Percentiles rank a stretch among this genome's conserved stretches.
These are phyloP conservation scores for Anthophora plumipes DNA, from an alignment of 2,888 invertebrate genomes.

Conservation along the genomic window DNA sequence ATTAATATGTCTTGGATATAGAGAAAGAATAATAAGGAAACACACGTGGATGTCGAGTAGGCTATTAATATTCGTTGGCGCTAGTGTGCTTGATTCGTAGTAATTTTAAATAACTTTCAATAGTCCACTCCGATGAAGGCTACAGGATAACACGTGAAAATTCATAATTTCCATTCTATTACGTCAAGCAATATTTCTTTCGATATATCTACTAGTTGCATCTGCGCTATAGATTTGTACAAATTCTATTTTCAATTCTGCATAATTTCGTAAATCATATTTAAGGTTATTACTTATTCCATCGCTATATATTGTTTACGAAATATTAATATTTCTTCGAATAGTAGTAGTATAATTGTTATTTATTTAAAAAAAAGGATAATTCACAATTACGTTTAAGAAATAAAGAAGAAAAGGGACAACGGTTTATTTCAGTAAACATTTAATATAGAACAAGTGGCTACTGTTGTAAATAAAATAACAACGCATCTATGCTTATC, in stretches of 20 bases:
- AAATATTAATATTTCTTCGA: neutral
- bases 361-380: neutral
- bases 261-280: no score
- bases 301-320: no score
- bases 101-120: slow-evolving; percentile 31
- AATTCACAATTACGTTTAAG: neutral
- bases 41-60: slow-evolving; percentile 13
- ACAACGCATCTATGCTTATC: neutral
- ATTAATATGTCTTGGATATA: neutral
- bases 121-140: neutral
- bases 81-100: slow-evolving; percentile 1
- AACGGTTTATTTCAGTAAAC: neutral
- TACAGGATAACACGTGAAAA: neutral
- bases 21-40: slow-evolving; percentile 8
- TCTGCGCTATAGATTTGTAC: no score
- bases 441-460: neutral
- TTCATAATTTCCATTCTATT: neutral
- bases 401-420: neutral
- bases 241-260: no score
- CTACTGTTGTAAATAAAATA: slow-evolving; percentile 10
- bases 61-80: slow-evolving; percentile 42
- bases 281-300: no score
- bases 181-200: neutral
- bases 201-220: no score
- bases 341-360: neutral